Percentiles rank a stretch among this genome's conserved stretches.
Conservation (phyloP, 92 coral and sea anemone species). For the Porites cylindrica region DNA sequence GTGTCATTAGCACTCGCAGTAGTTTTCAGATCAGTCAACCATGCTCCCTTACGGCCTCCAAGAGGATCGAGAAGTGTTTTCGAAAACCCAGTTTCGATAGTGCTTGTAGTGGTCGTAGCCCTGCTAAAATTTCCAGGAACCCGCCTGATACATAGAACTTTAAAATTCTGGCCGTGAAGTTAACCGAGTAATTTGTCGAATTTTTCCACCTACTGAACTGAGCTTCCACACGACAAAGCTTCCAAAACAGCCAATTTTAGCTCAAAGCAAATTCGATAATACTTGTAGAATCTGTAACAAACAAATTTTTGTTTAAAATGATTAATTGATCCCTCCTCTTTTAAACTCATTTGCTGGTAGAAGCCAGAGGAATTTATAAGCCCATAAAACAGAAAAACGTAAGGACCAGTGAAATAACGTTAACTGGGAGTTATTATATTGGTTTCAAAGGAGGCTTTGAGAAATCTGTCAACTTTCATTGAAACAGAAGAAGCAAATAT, state of each 20-base stretch:
- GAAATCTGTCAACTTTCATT: too few species aligned
- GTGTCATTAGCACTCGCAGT: too few species aligned
- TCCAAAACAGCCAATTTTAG: neutral
- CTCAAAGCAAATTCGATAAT: conserved; percentile 1
- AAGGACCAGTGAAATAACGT: too few species aligned
- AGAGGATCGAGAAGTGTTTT: neutral
- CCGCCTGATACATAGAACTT: conserved; percentile 15
- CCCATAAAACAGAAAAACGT: too few species aligned
- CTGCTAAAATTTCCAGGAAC: neutral
- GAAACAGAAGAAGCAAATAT: too few species aligned
- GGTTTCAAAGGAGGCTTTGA: too few species aligned
- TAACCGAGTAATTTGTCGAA: neutral
- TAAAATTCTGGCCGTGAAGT: neutral
- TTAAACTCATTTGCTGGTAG: too few species aligned
- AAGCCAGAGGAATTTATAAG: too few species aligned
- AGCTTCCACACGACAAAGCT: conserved; percentile 5
- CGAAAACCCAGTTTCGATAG: neutral
- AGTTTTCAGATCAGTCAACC: too few species aligned
- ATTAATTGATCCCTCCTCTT: neutral
- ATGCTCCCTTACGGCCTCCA: too few species aligned
- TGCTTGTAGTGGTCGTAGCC: neutral
- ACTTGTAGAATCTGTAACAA: neutral
- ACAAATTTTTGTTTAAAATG: neutral
- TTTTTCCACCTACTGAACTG: neutral
- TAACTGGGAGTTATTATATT: too few species aligned